Conservation (phyloP, 2,113 vertebrate genomes). For the Otocyon megalotis region DNA sequence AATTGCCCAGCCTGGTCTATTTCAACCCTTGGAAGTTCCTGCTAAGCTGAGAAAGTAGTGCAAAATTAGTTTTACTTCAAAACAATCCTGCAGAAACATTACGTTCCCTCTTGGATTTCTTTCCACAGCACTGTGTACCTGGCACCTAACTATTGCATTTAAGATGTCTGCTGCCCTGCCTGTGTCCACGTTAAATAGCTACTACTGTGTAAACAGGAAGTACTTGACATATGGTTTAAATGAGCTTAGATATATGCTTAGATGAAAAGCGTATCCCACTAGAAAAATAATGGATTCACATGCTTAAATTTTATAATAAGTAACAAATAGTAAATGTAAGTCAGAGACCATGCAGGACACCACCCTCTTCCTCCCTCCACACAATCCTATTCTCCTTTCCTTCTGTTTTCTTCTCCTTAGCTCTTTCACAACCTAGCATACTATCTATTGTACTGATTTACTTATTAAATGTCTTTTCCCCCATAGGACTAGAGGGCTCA, state of each 20-base stretch:
- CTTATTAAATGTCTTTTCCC: background rate
- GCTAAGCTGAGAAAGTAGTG: background rate
- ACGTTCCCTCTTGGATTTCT: background rate
- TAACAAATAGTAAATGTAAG: background rate
- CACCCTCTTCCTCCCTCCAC: fast-evolving
- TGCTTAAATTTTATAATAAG: background rate
- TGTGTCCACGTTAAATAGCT: background rate
- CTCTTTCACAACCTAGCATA: background rate
- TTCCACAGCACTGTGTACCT: fast-evolving
- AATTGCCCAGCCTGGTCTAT: background rate
- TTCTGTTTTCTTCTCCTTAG: background rate
- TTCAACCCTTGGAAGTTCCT: background rate
- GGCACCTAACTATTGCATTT: background rate
- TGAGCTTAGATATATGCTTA: background rate
- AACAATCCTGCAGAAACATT: background rate
- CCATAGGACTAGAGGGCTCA: background rate
- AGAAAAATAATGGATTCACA: background rate
- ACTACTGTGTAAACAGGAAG: background rate
- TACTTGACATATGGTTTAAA: background rate
- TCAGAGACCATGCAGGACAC: background rate
- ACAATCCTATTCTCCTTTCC: background rate
- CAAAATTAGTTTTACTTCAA: background rate
- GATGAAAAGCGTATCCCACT: background rate
- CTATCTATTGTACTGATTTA: background rate
- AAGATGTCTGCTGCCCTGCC: background rate